Evolutionary conservation across 2,888 invertebrate genomes (phyloP).

Genomic region (Chrysolina americana): DNA sequence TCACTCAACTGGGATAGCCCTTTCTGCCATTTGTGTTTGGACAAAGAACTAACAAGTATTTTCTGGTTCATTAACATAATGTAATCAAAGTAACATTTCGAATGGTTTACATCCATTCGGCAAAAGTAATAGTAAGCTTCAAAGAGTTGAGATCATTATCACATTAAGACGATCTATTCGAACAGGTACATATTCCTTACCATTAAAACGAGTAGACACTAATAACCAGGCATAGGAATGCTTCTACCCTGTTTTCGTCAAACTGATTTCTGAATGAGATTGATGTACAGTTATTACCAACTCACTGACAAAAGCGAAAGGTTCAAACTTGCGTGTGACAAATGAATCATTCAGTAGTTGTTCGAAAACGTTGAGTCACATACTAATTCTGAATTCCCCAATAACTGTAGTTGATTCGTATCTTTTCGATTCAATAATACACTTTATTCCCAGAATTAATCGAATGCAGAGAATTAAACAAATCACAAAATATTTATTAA

Average conservation of each 20-base stretch:
- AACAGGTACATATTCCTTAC: constrained; percentile 26
- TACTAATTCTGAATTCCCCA: background rate
- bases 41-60: no score
- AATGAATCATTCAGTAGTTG: background rate
- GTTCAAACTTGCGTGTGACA: background rate
- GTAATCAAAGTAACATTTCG: no score
- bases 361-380: background rate
- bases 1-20: no score
- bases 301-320: background rate
- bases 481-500: no score
- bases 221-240: constrained; percentile 34
- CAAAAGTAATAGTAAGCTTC: constrained; percentile 19
- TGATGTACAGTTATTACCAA: background rate
- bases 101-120: constrained; percentile 19
- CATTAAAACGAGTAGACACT: constrained; percentile 33
- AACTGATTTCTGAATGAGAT: background rate
- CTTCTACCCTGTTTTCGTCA: constrained; percentile 7
- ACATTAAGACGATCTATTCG: constrained; percentile 21
- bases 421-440: no score
- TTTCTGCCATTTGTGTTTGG: no score
- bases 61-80: no score
- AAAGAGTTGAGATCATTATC: constrained; percentile 32
- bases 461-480: no score
- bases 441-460: no score
- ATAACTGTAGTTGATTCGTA: no score